phyloP scores from a whole-genome alignment of 2,113 vertebrate species.

The Melanerpes aurifrons region DNA sequence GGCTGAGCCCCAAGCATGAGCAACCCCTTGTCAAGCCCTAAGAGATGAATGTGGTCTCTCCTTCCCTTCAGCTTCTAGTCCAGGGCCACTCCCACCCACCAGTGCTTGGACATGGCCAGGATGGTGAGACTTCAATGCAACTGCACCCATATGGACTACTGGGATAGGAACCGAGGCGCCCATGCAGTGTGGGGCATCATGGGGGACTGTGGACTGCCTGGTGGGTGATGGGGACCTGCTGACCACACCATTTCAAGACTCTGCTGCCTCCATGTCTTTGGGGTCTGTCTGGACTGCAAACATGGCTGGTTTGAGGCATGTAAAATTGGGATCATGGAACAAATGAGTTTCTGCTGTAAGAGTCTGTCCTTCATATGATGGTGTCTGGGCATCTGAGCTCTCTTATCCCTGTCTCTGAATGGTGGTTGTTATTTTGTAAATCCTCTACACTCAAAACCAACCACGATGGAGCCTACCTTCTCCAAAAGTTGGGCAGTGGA shows the following conservation, averaged over 20 bases:
- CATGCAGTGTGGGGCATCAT: rapidly evolving
- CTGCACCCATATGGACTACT: rapidly evolving
- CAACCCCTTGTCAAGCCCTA: neutral
- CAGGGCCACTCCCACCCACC: neutral
- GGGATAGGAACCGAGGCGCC: neutral
- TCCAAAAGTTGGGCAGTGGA: neutral
- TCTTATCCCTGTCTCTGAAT: neutral
- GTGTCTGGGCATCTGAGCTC: neutral
- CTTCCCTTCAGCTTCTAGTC: neutral
- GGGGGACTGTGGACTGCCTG: neutral
- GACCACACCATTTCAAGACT: neutral
- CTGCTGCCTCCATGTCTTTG: neutral
- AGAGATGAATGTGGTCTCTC: neutral
- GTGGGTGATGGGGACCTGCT: neutral
- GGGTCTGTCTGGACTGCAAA: neutral
- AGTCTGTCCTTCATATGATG: neutral
- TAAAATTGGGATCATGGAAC: neutral
- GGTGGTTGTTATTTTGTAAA: neutral
- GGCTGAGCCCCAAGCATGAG: rapidly evolving
- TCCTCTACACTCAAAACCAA: neutral
- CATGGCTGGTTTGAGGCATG: neutral
- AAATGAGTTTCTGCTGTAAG: neutral
- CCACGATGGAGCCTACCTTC: neutral
- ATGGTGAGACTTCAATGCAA: neutral
- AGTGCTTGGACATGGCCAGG: rapidly evolving